Base-by-base conservation (phyloP, 2,113 vertebrate species). In the Neolamprologus devosi region DNA sequence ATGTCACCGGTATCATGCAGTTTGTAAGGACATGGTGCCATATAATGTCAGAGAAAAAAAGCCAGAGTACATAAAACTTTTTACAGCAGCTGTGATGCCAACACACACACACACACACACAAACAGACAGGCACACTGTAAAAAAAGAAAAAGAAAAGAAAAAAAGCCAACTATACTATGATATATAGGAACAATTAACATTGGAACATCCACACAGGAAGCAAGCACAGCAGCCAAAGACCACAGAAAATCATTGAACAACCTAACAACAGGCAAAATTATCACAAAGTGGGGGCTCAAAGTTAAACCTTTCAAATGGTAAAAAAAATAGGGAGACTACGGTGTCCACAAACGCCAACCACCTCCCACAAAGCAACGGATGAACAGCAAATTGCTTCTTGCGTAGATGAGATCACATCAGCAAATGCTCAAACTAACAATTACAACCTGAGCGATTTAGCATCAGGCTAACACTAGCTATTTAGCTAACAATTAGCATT, bases 1-100 rank as follows among this genome's bases (percentile, higher is more conserved):
- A 93, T 89, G 90, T 88, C 93, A 92, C 16, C 17, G 7, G 80
- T 78, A 47, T 81, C 79, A n/a, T 60, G 63, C 3, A 1, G 58
- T 33, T 54, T 60, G 49, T 84, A 85, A 60, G 60, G 47, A 82
- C 47, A 80, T 14, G 4, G 53, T 28, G 70, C 40, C 85, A 33
- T n/a, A 60, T 57, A 73, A 65, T 63, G 79, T 79, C 40, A 81
- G 9, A 82, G 9, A 21, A 57, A 80, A 80, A 78, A 30, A 30
- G 14, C 14, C 21, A 73, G 68, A 73, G 68, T 45, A 73, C 21
- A 28, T 26, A 45, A 80, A 47, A 30, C 21, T n/a, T 60, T 58
- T 60, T 45, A n/a, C 37, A 60, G 55, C 23, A 30, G 37, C 23
- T 47, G 23, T 7, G 42, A 30, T 49, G 26, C 70, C 23, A 6